Percentiles rank a stretch among this genome's conserved stretches.
These are phyloP conservation scores for Aurelia sp. DNA, from an alignment of 30 jellyfish, hydroid and myxozoan genomes.

Conservation along the genomic window DNA sequence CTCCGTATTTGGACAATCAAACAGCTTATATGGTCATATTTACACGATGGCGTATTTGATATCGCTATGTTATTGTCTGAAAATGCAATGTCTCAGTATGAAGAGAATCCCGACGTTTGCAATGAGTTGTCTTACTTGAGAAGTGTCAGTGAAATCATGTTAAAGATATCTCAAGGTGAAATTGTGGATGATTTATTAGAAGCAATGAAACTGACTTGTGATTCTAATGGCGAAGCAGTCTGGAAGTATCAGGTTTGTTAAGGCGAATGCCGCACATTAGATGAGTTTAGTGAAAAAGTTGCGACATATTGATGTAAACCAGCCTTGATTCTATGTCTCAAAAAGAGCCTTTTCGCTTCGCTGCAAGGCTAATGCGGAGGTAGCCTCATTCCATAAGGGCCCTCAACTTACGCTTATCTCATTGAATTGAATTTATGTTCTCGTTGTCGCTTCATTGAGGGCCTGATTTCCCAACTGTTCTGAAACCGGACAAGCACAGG, in stretches of 20 bases:
- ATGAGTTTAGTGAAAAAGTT: no score
- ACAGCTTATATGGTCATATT: constrained; percentile 48
- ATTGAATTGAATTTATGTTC: no score
- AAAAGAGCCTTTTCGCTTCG: no score
- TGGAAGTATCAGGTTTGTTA: constrained; percentile 46
- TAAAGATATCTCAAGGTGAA: not conserved
- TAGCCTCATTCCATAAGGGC: no score
- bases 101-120: constrained; percentile 12
- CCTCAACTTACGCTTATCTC: no score
- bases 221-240: constrained; percentile 22
- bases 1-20: constrained; percentile 46
- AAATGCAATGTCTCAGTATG: constrained; percentile 58
- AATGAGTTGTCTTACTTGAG: constrained; percentile 32
- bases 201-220: constrained; percentile 21
- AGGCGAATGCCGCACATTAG: no score
- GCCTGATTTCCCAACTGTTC: no score
- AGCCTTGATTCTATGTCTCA: no score
- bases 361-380: no score
- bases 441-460: no score
- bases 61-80: constrained; percentile 53
- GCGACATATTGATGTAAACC: no score
- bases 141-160: constrained; percentile 28
- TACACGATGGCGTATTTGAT: constrained; percentile 30
- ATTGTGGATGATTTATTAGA: constrained; percentile 26
- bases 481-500: no score